A percentile compares a stretch with the other conserved stretches of the same genome.
phyloP scores from a whole-genome alignment of 2,113 vertebrate species.

The Hippopotamus amphibius region DNA sequence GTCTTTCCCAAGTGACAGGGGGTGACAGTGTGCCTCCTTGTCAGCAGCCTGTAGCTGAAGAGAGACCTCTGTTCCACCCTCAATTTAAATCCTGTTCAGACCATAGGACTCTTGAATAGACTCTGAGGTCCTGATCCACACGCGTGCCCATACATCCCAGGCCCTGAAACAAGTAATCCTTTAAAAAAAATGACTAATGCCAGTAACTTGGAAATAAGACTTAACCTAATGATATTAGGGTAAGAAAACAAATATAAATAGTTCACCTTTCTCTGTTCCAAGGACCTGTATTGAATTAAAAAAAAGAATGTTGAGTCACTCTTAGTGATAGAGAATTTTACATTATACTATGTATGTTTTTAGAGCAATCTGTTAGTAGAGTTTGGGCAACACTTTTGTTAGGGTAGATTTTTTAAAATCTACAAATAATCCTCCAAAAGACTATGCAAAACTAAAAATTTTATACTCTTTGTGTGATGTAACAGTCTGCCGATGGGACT shows the following conservation, averaged over 20 bases:
- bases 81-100: not conserved
- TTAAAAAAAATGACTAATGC: not conserved
- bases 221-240: not conserved
- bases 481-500: not conserved
- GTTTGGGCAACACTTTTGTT: not conserved
- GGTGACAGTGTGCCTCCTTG: not conserved
- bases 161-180: not conserved
- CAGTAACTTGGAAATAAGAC: not conserved
- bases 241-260: conserved; percentile 13
- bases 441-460: not conserved
- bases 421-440: not conserved
- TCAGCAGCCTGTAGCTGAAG: not conserved
- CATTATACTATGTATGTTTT: not conserved
- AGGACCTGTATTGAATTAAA: conserved; percentile 66
- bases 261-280: conserved; percentile 70
- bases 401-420: not conserved
- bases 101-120: not conserved
- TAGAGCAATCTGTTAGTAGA: not conserved
- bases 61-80: not conserved
- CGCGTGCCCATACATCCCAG: not conserved
- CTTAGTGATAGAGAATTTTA: conserved; percentile 18
- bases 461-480: not conserved
- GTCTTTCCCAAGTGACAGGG: not conserved
- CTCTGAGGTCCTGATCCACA: not conserved
- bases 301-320: not conserved